Base-by-base conservation (phyloP, 2,797 vertebrate genomes). In the Xenopus petersii region DNA sequence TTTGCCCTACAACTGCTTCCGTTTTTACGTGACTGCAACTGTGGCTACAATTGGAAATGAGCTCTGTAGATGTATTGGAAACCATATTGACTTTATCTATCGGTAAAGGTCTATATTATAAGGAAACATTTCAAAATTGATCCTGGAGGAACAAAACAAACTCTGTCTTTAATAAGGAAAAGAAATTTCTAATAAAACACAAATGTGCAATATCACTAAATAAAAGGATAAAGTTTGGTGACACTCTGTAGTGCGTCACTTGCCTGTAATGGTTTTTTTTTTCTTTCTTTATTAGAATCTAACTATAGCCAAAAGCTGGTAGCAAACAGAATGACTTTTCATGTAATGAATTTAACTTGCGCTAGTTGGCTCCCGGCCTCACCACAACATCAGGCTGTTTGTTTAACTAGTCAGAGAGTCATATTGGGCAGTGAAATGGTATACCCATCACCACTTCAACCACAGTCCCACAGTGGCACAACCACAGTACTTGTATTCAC, bases 401-500 rank as follows among this genome's bases (percentile, higher is more conserved):
- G 83, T 86, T 65, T 86, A 72, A 84, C 87, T 70, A 83, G 91
- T 84, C 58, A 81, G 81, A 83, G 65, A 82, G 70, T 79, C 85
- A 82, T 79, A 69, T 48, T 81, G 80, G 80, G 80, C 83, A 81
- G 75, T 55, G 81, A 90, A 85, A 87, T 87, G 85, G 89, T 88
- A 85, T 81, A 88, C 83, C 82, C 87, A 86, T 82, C 80, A 74
- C 83, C 83, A 79, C 84, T 49, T 80, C 83, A 84, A 85, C 87
- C 85, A 70, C 83, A 84, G 82, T 67, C 81, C 84, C 86, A 80
- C 84, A 77, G 86, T 81, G 81, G 81, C 61, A 24, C 79, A 80
- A 74, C 85, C 84, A 82, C 86, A 91, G 88, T 88, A 90, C 84
- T 82, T 75, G 88, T 86, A 90, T 92, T 93, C 90, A 93, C 89